These are phyloP conservation scores for Triops longicaudatus DNA, from an alignment of 1,140 invertebrate species.

Conservation along the genomic window DNA sequence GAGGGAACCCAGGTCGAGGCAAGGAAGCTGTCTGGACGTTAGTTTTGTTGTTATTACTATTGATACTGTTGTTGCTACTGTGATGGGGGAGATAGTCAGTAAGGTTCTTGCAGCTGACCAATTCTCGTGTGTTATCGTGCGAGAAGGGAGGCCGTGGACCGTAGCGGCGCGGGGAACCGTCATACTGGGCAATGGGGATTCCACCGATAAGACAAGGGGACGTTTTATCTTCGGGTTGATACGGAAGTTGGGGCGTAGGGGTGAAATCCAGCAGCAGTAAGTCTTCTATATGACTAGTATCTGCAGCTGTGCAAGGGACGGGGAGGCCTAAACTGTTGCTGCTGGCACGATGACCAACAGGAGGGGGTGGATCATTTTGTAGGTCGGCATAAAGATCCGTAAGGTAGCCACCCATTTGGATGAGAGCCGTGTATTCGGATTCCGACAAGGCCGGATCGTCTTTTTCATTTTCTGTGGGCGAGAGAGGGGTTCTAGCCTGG, in stretches of 20 bases:
- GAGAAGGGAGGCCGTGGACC: slow-evolving; percentile 48
- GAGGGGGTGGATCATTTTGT: neutral
- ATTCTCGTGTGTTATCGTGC: neutral
- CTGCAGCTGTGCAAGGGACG: neutral
- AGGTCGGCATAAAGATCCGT: neutral
- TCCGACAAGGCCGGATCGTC: neutral
- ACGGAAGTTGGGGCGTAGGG: neutral
- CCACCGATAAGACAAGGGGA: slow-evolving; percentile 71
- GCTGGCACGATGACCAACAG: slow-evolving; percentile 19
- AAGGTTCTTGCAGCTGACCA: neutral
- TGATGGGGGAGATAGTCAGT: neutral
- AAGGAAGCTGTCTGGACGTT: slow-evolving; percentile 31
- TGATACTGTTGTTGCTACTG: neutral
- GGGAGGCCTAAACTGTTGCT: slow-evolving; percentile 22
- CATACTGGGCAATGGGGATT: slow-evolving; percentile 81
- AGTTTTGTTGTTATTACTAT: slow-evolving; percentile 26
- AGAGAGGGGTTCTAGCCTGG: neutral
- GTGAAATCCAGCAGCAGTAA: neutral
- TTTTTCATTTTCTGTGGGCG: neutral
- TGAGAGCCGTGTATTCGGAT: neutral
- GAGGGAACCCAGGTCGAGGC: slow-evolving; percentile 33
- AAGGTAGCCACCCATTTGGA: neutral
- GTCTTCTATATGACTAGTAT: neutral
- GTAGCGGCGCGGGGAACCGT: slow-evolving; percentile 79
- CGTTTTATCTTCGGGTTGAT: slow-evolving; percentile 28